These are phyloP conservation scores for Triops longicaudatus DNA, from an alignment of 1,140 invertebrate species.

Conservation along the genomic window DNA sequence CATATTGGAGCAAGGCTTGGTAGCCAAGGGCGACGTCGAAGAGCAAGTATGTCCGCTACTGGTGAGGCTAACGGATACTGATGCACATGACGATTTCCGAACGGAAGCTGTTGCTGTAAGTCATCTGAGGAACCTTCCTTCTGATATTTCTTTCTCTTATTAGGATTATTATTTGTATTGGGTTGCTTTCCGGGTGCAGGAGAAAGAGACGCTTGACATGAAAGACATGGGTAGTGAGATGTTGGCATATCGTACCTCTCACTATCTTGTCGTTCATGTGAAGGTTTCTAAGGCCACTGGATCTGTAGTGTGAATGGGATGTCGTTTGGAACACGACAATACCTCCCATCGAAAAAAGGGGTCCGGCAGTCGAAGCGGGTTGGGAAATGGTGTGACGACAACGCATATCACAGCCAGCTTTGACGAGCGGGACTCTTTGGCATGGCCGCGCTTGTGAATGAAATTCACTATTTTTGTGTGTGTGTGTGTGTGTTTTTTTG, in stretches of 20 bases:
- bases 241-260: slow-evolving; percentile 58
- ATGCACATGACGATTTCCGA: slow-evolving; percentile 45
- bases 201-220: slow-evolving; percentile 41
- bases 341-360: slow-evolving; percentile 43
- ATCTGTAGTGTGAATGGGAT: neutral
- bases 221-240: slow-evolving; percentile 97
- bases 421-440: slow-evolving; percentile 35
- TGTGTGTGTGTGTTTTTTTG: too few relatives aligned
- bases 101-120: slow-evolving; percentile 48
- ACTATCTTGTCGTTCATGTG: slow-evolving; percentile 89
- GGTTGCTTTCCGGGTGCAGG: too few relatives aligned
- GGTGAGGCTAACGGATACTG: slow-evolving; percentile 42
- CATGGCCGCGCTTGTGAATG: neutral
- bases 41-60: slow-evolving; percentile 51
- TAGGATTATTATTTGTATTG: neutral
- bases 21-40: slow-evolving; percentile 50
- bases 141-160: neutral
- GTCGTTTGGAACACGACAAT: neutral
- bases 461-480: too few relatives aligned
- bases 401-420: slow-evolving; percentile 57
- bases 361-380: slow-evolving; percentile 64
- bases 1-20: slow-evolving; percentile 52
- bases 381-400: slow-evolving; percentile 30
- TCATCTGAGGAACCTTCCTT: slow-evolving; percentile 28
- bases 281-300: slow-evolving; percentile 32